Evolutionary conservation across 2,797 vertebrate species (phyloP).

Genomic region (Vespertilio murinus): DNA sequence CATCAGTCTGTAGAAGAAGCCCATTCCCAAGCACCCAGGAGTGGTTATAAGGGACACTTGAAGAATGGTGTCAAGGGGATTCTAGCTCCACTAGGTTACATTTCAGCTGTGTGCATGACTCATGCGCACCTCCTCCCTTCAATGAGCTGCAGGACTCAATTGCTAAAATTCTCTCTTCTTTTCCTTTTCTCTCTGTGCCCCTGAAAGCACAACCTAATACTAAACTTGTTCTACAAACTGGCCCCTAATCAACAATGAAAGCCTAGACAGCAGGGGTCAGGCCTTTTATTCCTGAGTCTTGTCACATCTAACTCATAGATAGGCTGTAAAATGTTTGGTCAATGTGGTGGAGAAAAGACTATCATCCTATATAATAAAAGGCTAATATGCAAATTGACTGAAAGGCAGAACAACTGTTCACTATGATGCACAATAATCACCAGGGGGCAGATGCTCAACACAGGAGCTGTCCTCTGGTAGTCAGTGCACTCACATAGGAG

Average conservation of each 20-base stretch:
- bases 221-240: neutral
- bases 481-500: no score
- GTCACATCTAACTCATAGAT: neutral
- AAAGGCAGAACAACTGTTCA: no score
- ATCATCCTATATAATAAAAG: no score
- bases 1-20: neutral
- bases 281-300: neutral
- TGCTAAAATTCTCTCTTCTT: neutral
- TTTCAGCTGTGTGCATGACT: rapidly evolving
- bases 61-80: neutral
- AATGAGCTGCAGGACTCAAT: rapidly evolving
- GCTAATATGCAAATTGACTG: no score
- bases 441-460: no score
- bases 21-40: neutral
- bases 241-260: neutral
- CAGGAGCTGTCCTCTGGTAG: no score
- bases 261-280: neutral
- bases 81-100: rapidly evolving
- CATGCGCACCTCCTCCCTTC: neutral
- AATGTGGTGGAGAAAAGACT: neutral
- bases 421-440: no score
- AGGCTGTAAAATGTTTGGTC: neutral
- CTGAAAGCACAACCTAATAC: neutral
- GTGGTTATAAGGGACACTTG: rapidly evolving
- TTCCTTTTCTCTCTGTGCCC: neutral